Conservation (phyloP, 1,140 invertebrate species). For the Drosophila azteca region DNA sequence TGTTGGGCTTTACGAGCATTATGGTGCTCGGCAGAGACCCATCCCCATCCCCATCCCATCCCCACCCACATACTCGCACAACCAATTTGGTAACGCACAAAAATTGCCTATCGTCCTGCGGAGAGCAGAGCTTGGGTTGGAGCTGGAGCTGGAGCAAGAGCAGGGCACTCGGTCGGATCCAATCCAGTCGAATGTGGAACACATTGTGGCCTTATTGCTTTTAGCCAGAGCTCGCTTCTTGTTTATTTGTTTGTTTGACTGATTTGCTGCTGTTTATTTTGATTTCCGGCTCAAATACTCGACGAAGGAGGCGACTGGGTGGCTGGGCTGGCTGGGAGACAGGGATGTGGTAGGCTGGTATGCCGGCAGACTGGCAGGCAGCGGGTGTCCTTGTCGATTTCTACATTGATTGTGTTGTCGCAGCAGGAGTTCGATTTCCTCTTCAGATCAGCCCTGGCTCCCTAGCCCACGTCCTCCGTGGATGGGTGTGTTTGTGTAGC, state of each 20-base stretch:
- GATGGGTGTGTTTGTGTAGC: conserved; percentile 23
- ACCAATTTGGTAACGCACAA: conserved; percentile 55
- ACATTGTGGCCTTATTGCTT: conserved; percentile 70
- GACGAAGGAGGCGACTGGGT: conserved; percentile 9
- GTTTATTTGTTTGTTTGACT: conserved; percentile 80
- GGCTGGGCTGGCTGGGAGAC: no score
- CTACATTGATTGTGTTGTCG: conserved; percentile 76
- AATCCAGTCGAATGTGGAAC: conserved; percentile 43
- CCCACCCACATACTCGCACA: conserved; percentile 2
- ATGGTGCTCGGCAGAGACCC: conserved; percentile 19
- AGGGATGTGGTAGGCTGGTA: background rate
- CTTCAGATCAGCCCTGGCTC: conserved; percentile 1
- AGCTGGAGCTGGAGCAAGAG: no score
- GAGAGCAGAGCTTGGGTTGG: conserved; percentile 7
- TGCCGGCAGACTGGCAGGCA: background rate
- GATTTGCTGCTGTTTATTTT: conserved; percentile 80
- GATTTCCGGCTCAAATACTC: conserved; percentile 77
- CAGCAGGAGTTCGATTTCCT: conserved; percentile 63
- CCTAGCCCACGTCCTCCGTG: no score
- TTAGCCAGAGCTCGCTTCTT: conserved; percentile 52
- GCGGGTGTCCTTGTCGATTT: conserved; percentile 62
- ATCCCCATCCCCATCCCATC: background rate
- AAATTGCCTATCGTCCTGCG: conserved; percentile 46
- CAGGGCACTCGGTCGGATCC: conserved; percentile 8
- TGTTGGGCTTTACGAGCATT: conserved; percentile 8